Percentiles rank a stretch among this genome's conserved stretches.
phyloP scores from a whole-genome alignment of 2,888 invertebrate genomes.

The Coleophora flavipennella region DNA sequence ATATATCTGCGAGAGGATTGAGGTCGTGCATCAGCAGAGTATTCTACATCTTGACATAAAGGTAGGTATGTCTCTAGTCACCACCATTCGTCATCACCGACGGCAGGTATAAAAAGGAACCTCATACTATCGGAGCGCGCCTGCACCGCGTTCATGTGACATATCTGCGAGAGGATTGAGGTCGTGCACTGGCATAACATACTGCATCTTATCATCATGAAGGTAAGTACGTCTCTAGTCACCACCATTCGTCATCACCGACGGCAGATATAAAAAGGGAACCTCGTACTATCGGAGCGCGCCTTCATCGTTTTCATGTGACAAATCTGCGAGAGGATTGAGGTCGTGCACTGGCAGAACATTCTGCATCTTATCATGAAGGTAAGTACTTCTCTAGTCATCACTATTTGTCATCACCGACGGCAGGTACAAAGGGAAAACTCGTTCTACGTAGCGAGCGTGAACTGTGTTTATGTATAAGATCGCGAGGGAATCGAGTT shows the following conservation, averaged over 20 bases:
- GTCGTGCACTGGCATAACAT: slow-evolving; percentile 97
- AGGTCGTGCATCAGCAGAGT: slow-evolving; percentile 96
- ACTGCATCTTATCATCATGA: slow-evolving; percentile 93
- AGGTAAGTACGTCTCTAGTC: too few relatives aligned
- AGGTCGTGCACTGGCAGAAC: slow-evolving; percentile 96
- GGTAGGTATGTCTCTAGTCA: too few relatives aligned
- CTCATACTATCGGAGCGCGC: slow-evolving; percentile 97
- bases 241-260: too few relatives aligned
- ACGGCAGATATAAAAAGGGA: slow-evolving; percentile 80
- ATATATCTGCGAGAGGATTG: slow-evolving; percentile 98
- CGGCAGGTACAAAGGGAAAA: slow-evolving; percentile 80
- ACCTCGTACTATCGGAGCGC: slow-evolving; percentile 96
- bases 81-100: too few relatives aligned
- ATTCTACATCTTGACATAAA: slow-evolving; percentile 98
- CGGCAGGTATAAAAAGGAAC: slow-evolving; percentile 80
- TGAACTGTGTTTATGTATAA: slow-evolving; percentile 98
- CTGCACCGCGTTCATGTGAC: slow-evolving; percentile 96
- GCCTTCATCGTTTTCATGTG: slow-evolving; percentile 97
- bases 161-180: slow-evolving; percentile 97
- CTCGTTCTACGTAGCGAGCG: slow-evolving; percentile 95
- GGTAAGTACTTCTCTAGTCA: too few relatives aligned
- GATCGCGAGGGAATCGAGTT: slow-evolving; percentile 97
- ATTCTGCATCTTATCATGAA: slow-evolving; percentile 94
- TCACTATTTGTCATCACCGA: too few relatives aligned
- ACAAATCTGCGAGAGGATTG: slow-evolving; percentile 98